Conservation (phyloP, 1,140 invertebrate genomes). For the Capitella teleta region DNA sequence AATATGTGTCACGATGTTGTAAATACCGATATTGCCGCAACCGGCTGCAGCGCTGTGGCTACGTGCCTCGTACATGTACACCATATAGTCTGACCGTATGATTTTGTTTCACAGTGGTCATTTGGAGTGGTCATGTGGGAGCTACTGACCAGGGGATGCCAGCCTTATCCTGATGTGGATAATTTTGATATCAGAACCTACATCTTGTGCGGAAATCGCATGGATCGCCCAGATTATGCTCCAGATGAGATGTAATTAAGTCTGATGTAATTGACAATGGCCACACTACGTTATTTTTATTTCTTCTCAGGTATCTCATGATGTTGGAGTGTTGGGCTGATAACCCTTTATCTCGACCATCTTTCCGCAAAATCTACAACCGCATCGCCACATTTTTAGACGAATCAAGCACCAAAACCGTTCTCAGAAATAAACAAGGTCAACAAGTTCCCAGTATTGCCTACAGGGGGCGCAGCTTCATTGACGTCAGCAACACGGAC, state of each 20-base stretch:
- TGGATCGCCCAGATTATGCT: conserved; percentile 78
- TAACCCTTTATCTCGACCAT: conserved; percentile 61
- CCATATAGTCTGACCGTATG: no score
- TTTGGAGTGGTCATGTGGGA: conserved; percentile 92
- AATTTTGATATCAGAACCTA: conserved; percentile 81
- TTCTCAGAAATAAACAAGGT: neutral
- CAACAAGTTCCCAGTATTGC: neutral
- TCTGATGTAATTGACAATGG: neutral
- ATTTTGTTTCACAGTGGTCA: conserved; percentile 60
- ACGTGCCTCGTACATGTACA: no score
- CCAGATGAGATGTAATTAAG: conserved; percentile 46
- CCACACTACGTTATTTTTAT: neutral
- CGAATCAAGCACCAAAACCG: neutral
- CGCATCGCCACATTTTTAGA: neutral
- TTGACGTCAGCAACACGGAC: no score
- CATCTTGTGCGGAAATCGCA: conserved; percentile 70
- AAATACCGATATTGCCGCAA: no score
- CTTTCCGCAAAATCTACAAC: conserved; percentile 47
- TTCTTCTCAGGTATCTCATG: conserved; percentile 55
- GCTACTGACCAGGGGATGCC: conserved; percentile 74
- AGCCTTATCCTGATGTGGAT: conserved; percentile 77
- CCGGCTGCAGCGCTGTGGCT: no score
- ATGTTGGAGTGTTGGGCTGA: conserved; percentile 76
- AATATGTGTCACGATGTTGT: no score
- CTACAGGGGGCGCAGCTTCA: no score